Evolutionary conservation across 2,797 vertebrate species (phyloP).

Genomic region (Syngnathus acus): DNA sequence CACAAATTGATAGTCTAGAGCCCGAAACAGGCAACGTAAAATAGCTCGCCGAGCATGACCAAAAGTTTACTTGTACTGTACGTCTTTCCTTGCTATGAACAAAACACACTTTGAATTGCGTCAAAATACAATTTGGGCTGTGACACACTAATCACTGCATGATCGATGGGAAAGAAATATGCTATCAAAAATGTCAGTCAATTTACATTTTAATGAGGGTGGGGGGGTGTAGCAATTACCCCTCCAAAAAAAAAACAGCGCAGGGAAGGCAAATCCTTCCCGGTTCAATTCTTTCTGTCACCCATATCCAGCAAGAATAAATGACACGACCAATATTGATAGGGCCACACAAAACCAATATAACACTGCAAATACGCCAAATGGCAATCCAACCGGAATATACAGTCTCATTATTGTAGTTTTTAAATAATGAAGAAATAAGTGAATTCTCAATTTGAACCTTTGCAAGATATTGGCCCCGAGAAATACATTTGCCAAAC

Average conservation of each 20-base stretch:
- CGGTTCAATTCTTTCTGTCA: conserved; percentile 10
- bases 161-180: conserved; percentile 35
- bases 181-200: conserved; percentile 17
- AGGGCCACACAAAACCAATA: background rate
- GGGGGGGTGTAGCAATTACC: conserved; percentile 45
- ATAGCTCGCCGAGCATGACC: no score
- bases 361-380: background rate
- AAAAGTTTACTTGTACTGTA: no score
- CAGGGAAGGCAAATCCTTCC: conserved; percentile 1
- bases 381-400: background rate
- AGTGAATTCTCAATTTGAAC: background rate
- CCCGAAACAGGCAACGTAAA: no score
- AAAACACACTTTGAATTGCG: background rate
- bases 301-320: conserved; percentile 4
- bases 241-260: conserved; percentile 30
- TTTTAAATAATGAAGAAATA: background rate
- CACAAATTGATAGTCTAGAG: no score
- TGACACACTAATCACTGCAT: conserved; percentile 20
- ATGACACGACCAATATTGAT: conserved; percentile 9
- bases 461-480: background rate
- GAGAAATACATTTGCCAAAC: background rate
- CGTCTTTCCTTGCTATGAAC: no score
- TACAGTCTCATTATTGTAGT: background rate
- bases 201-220: conserved; percentile 61
- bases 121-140: conserved; percentile 6